A percentile compares a stretch with the other conserved stretches of the same genome.
Evolutionary conservation across 1,140 invertebrate species (phyloP).

Genomic region (Tenebrio molitor): DNA sequence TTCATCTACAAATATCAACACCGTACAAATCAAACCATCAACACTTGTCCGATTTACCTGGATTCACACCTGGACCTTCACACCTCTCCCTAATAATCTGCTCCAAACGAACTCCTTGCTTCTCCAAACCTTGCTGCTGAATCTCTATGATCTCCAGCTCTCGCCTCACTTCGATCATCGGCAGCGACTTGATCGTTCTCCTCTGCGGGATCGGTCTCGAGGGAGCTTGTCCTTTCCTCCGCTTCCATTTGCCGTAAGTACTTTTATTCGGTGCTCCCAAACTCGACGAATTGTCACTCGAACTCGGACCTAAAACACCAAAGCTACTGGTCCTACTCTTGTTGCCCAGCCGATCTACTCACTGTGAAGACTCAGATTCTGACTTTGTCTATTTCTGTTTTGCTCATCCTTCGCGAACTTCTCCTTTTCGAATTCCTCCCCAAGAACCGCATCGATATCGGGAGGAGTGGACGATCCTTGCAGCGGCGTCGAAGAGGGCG

Average conservation of each 20-base stretch:
- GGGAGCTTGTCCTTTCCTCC: constrained; percentile 85
- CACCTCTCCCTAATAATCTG: constrained; percentile 86
- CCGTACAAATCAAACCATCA: constrained; percentile 5
- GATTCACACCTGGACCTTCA: constrained; percentile 69
- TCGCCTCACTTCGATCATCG: constrained; percentile 78
- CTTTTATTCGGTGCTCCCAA: constrained; percentile 70
- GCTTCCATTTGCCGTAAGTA: constrained; percentile 78
- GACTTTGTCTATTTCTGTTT: constrained; percentile 72
- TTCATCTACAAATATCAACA: constrained; percentile 53
- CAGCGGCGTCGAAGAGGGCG: constrained; percentile 66
- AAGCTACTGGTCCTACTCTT: neutral
- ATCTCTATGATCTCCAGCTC: constrained; percentile 87
- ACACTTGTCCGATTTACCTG: constrained; percentile 56
- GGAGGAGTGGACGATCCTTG: constrained; percentile 7
- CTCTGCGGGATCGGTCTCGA: constrained; percentile 79
- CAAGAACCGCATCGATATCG: neutral
- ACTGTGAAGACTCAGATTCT: constrained; percentile 55
- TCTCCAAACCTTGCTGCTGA: constrained; percentile 90
- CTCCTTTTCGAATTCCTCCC: constrained; percentile 66
- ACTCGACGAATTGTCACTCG: constrained; percentile 44
- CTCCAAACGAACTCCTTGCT: constrained; percentile 89
- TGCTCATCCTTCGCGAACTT: constrained; percentile 72
- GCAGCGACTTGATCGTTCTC: constrained; percentile 78
- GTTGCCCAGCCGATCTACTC: neutral
- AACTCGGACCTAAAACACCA: constrained; percentile 39